Evolutionary conservation across 2,113 vertebrate genomes (phyloP).

Genomic region (Steatornis caripensis): DNA sequence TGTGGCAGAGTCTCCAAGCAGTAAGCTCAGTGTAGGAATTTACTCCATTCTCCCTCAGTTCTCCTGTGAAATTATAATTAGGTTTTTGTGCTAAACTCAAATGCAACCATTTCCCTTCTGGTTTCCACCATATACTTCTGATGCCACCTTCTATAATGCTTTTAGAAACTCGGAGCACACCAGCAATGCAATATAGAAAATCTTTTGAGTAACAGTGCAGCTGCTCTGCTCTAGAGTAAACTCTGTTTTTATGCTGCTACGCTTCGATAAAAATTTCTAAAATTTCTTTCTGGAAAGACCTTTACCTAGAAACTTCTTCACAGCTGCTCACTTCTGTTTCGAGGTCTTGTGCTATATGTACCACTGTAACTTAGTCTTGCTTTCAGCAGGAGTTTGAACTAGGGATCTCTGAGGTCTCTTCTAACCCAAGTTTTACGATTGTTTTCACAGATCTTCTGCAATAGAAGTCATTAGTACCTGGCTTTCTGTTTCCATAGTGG

Average conservation of each 20-base stretch:
- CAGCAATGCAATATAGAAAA: neutral
- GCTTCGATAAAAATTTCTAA: neutral
- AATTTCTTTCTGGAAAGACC: neutral
- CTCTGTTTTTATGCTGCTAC: neutral
- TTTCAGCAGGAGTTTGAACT: neutral
- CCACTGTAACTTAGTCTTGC: neutral
- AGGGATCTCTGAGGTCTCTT: neutral
- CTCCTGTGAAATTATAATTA: neutral
- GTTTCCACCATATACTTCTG: neutral
- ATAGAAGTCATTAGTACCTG: neutral
- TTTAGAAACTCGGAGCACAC: neutral
- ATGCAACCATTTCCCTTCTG: neutral
- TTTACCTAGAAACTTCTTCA: neutral
- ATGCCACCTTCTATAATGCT: neutral
- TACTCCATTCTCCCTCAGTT: neutral
- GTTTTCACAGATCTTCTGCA: neutral
- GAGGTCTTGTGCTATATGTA: neutral
- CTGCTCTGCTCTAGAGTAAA: neutral
- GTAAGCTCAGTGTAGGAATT: constrained; percentile 14
- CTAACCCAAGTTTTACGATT: neutral
- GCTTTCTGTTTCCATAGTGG: neutral
- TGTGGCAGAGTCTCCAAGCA: neutral
- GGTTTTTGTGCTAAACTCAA: neutral
- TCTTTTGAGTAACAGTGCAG: neutral
- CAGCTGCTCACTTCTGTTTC: neutral